Evolutionary conservation across 2,113 vertebrate genomes (phyloP).

Genomic region (Phalacrocorax brasilianus): DNA sequence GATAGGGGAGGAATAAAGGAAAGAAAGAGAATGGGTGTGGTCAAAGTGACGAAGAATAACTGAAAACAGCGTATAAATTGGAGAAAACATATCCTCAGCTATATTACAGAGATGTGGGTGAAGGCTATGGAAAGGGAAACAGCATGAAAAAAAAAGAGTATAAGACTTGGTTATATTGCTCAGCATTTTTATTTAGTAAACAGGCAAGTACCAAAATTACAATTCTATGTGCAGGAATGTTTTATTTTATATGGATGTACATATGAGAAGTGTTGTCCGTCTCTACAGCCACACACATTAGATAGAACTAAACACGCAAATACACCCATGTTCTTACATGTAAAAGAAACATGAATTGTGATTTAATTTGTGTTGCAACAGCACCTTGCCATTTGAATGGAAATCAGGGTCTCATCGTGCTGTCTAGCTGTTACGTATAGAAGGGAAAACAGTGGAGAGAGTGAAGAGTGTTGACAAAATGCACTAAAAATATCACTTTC

Average conservation of each 20-base stretch:
- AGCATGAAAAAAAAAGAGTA: neutral
- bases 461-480: neutral
- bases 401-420: neutral
- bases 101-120: neutral
- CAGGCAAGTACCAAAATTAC: neutral
- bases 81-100: neutral
- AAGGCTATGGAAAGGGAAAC: neutral
- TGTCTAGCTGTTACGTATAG: neutral
- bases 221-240: neutral
- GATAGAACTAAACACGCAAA: neutral
- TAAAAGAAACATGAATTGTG: neutral
- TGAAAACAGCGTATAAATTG: neutral
- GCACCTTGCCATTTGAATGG: neutral
- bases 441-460: neutral
- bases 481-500: conserved; percentile 13
- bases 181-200: neutral
- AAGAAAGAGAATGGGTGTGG: neutral
- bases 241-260: neutral
- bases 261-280: neutral
- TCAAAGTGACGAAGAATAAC: neutral
- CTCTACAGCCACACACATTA: neutral
- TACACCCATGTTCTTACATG: neutral
- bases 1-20: neutral
- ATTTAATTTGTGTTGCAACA: neutral
- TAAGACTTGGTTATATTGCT: neutral